Evolutionary conservation across 2,888 invertebrate genomes (phyloP).

Genomic region (Eurois occulta): DNA sequence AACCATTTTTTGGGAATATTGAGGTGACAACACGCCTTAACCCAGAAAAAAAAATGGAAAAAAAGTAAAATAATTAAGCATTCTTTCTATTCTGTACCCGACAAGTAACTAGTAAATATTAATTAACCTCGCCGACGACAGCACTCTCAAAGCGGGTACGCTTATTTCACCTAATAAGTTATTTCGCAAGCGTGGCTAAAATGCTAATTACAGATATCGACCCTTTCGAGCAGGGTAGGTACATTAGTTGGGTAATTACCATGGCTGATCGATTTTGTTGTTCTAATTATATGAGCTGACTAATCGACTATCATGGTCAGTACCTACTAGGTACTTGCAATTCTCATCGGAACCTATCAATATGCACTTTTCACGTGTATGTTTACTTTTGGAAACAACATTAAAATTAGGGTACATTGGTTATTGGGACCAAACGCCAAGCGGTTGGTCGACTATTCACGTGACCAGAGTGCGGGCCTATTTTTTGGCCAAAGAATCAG

Average conservation of each 20-base stretch:
- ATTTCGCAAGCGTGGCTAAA: slow-evolving; percentile 46
- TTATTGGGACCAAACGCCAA: too few relatives aligned
- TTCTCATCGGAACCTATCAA: too few relatives aligned
- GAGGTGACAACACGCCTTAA: too few relatives aligned
- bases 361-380: too few relatives aligned
- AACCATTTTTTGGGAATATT: too few relatives aligned
- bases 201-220: slow-evolving; percentile 36
- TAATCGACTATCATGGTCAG: neutral
- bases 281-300: slow-evolving; percentile 12
- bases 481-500: too few relatives aligned
- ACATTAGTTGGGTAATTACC: slow-evolving; percentile 28
- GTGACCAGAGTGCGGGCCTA: too few relatives aligned
- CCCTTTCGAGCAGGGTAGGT: neutral
- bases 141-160: neutral
- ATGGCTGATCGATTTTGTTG: slow-evolving; percentile 30
- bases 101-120: slow-evolving; percentile 11
- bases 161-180: slow-evolving; percentile 19
- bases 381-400: neutral
- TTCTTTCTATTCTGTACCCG: slow-evolving; percentile 1
- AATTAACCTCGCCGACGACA: slow-evolving; percentile 6
- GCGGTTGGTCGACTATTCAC: too few relatives aligned
- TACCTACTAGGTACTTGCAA: too few relatives aligned
- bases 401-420: neutral
- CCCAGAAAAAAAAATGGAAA: too few relatives aligned
- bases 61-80: neutral